phyloP scores from a whole-genome alignment of 2,113 vertebrate genomes.

The Dicrurus megarhynchus region DNA sequence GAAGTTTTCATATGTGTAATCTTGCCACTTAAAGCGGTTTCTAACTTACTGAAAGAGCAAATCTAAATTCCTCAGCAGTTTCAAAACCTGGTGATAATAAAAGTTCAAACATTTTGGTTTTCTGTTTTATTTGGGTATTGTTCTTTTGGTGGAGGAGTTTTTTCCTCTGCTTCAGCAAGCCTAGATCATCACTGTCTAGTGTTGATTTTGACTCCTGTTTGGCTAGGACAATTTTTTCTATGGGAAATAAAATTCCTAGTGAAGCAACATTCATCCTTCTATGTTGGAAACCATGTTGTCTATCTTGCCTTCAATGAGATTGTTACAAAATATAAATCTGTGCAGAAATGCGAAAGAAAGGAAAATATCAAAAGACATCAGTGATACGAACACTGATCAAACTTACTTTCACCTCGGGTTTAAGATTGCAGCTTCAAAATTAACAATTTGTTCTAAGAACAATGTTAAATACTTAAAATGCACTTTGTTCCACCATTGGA shows the following conservation, averaged over 20 bases:
- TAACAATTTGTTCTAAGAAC: background rate
- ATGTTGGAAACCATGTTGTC: background rate
- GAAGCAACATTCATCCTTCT: background rate
- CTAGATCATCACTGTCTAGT: background rate
- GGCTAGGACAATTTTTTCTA: background rate
- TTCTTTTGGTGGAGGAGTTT: background rate
- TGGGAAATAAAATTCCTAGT: background rate
- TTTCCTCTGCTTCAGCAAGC: background rate
- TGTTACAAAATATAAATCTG: background rate
- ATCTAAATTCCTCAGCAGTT: background rate
- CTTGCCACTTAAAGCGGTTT: background rate
- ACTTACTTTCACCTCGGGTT: background rate
- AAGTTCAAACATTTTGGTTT: background rate
- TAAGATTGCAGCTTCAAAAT: background rate
- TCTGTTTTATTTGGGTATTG: background rate
- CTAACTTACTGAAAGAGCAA: background rate
- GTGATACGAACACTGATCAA: background rate
- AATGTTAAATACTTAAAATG: constrained; percentile 17
- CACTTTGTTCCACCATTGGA: background rate
- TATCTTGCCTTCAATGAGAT: background rate
- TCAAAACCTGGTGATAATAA: background rate
- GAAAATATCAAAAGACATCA: background rate
- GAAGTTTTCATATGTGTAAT: background rate
- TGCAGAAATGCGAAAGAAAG: background rate
- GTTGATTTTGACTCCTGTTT: background rate